These are phyloP conservation scores for Dryadula phaetusa DNA, from an alignment of 2,888 invertebrate species.

Conservation along the genomic window DNA sequence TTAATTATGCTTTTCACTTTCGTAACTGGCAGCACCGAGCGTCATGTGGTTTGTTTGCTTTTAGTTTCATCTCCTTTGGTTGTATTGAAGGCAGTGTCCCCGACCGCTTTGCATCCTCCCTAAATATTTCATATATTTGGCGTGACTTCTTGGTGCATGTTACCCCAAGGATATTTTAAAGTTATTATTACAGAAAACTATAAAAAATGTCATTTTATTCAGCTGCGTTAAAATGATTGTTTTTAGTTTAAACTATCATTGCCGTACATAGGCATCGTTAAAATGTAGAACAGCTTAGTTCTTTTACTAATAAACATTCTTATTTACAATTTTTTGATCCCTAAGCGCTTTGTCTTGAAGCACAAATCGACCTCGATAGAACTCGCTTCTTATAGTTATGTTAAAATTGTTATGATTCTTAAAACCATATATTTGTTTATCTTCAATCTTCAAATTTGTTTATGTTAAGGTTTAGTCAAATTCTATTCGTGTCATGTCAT, in stretches of 20 bases:
- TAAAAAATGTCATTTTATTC: conserved; percentile 49
- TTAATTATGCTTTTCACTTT: conserved; percentile 59
- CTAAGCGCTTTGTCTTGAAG: conserved; percentile 74
- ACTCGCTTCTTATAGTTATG: conserved; percentile 72
- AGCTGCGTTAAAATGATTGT: conserved; percentile 54
- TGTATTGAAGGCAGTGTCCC: conserved; percentile 84
- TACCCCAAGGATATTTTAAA: conserved; percentile 65
- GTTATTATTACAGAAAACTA: conserved; percentile 51
- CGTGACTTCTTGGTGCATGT: conserved; percentile 85
- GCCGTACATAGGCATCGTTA: conserved; percentile 59
- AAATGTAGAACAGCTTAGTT: conserved; percentile 75
- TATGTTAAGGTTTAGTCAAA: conserved; percentile 49
- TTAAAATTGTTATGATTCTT: conserved; percentile 54
- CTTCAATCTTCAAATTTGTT: conserved; percentile 52
- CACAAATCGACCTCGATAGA: conserved; percentile 69
- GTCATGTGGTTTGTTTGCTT: conserved; percentile 71
- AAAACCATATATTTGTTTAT: conserved; percentile 53
- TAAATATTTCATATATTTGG: conserved; percentile 76
- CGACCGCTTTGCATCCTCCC: conserved; percentile 84
- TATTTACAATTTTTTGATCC: conserved; percentile 59
- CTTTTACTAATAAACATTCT: conserved; percentile 60
- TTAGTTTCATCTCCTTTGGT: conserved; percentile 77
- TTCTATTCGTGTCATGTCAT: conserved; percentile 25
- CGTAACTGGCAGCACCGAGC: conserved; percentile 66
- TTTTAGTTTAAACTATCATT: conserved; percentile 59